Conservation (phyloP, 1,140 invertebrate genomes). For the Dolichoris vasculosae region DNA sequence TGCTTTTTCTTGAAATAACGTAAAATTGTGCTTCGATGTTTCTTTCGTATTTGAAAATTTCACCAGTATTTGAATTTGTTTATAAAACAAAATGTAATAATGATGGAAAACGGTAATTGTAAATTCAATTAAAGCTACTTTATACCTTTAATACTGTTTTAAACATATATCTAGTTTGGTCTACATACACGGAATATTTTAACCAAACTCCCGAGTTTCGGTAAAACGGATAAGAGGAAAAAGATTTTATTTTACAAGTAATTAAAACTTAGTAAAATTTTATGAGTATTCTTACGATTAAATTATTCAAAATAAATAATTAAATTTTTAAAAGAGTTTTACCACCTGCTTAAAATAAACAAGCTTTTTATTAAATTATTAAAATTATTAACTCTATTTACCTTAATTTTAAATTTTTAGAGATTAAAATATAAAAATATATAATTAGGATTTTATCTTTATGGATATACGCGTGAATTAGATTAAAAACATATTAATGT, state of each 20-base stretch:
- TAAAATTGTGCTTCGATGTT: too few relatives aligned
- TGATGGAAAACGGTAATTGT: not conserved
- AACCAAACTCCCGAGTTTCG: not conserved
- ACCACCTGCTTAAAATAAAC: too few relatives aligned
- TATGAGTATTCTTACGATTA: too few relatives aligned
- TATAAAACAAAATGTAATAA: not conserved
- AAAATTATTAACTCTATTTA: too few relatives aligned
- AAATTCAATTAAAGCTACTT: not conserved
- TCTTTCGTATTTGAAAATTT: too few relatives aligned
- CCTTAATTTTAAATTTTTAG: not conserved
- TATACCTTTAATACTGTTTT: not conserved
- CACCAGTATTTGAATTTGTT: too few relatives aligned
- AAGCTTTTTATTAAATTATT: too few relatives aligned
- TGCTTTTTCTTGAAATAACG: too few relatives aligned
- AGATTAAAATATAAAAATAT: not conserved
- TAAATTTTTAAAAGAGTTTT: too few relatives aligned
- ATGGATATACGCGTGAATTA: not conserved
- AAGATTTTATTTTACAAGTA: too few relatives aligned
- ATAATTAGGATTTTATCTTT: not conserved
- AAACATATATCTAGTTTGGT: not conserved
- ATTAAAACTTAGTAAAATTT: not conserved
- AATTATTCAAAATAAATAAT: too few relatives aligned
- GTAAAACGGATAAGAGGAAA: not conserved
- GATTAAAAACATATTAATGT: not conserved
- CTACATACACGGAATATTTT: not conserved